Evolutionary conservation across 2,888 invertebrate genomes (phyloP), one percentile per base, ranked within the genome.

Genomic region (Apantesis nais): DNA sequence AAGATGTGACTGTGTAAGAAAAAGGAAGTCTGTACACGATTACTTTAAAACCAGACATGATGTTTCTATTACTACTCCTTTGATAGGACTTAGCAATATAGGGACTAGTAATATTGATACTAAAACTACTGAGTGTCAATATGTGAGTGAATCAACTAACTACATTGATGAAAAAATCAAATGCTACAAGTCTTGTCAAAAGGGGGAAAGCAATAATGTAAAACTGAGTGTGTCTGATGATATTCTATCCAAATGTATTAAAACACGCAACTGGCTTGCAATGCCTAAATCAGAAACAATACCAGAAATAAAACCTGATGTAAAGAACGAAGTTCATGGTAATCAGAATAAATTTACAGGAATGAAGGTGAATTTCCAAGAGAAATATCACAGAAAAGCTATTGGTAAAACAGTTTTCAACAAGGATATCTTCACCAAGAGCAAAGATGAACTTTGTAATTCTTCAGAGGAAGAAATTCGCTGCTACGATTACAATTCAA

Each of bases 121-220:
- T 0, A 92, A 90, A 22, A 94, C 92, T 0, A 89, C 89, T 3
- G 90, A 89, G 16, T 90, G 84, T 67, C 86, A 90, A 70, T 92
- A 86, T 67, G 52, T 86, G 1, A 91, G 89, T 39, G 92, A 93
- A 73, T 88, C 90, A 0, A 89, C 90, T 0, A 88, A 81, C 41
- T 75, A 90, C 55, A 81, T 88, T 1, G 89, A 92, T 60, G 90
- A 89, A 39, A 92, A 89, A 74, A 90, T 92, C 1, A 90, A 88
- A 82, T 91, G 91, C 70, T 94, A 94, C 71, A 92, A 93, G 75
- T 89, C 94, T 0, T 93, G 92, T 58, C 91, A 92, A 61, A 92
- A 91, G 64, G 88, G 91, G 41, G 80, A 79, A 25, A 83, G 84
- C 41, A 81, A 86, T 14, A 85, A 86, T 12, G 72, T 84, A 0